A percentile compares a stretch with the other conserved stretches of the same genome.
Conservation (phyloP, 35 echinoderm and acorn worm species). For the Acanthaster planci region DNA sequence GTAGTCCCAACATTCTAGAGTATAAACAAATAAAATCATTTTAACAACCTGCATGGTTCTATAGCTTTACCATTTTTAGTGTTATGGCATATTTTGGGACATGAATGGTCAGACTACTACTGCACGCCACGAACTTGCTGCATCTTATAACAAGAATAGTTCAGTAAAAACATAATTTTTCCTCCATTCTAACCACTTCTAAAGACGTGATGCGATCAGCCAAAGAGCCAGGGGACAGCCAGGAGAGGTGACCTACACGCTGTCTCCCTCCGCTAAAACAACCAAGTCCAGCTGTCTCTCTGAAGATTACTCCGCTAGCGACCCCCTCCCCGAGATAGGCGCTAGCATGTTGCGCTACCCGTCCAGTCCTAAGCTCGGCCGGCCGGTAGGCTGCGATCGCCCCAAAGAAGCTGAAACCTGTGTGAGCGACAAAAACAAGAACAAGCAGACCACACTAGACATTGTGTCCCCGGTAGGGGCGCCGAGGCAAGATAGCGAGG, state of each 20-base stretch:
- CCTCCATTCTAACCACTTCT: background rate
- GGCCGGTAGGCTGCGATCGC: slow-evolving; percentile 20
- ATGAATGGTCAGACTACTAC: too few species aligned
- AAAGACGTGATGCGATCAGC: background rate
- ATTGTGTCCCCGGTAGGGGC: background rate
- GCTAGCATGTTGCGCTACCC: background rate
- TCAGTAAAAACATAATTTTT: background rate
- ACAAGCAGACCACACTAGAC: background rate
- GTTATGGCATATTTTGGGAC: too few species aligned
- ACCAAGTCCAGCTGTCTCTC: slow-evolving; percentile 17
- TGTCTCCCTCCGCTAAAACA: background rate
- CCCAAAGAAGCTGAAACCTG: background rate
- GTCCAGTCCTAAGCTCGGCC: slow-evolving; percentile 53
- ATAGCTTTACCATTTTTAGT: too few species aligned
- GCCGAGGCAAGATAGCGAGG: background rate
- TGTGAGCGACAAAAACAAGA: background rate
- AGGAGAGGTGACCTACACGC: slow-evolving; percentile 14
- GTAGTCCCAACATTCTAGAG: too few species aligned
- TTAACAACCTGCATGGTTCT: too few species aligned
- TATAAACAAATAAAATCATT: too few species aligned
- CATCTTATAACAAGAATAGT: too few species aligned
- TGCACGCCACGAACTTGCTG: too few species aligned
- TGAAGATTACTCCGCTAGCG: background rate
- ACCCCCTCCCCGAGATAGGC: background rate
- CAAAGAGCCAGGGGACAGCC: background rate